These are phyloP conservation scores for Tenualosa ilisha DNA, from an alignment of 2,797 vertebrate genomes.

Conservation along the genomic window DNA sequence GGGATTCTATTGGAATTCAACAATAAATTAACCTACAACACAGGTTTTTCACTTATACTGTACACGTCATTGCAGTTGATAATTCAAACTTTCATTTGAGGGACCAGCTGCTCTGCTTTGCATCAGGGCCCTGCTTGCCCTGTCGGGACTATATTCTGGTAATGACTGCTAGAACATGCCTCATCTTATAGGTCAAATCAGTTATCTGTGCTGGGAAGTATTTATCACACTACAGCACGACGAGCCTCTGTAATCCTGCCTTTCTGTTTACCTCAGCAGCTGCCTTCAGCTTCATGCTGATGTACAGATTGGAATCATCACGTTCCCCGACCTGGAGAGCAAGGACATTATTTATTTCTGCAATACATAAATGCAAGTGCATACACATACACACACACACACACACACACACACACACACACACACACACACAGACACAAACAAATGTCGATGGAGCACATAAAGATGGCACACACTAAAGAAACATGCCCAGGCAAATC, in stretches of 20 bases:
- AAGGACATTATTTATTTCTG: not conserved
- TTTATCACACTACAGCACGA: not conserved
- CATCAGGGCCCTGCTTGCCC: no score
- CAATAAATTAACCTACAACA: not conserved
- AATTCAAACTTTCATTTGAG: no score
- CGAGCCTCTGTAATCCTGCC: not conserved
- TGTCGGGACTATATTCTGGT: no score
- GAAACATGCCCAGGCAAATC: not conserved
- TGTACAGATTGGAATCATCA: constrained; percentile 97
- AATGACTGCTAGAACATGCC: no score
- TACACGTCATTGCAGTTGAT: no score
- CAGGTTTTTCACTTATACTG: no score
- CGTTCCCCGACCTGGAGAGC: constrained; percentile 88
- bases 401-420: no score
- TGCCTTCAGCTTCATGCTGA: constrained; percentile 96
- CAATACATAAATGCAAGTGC: not conserved
- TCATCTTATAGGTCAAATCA: not conserved
- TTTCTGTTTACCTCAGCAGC: constrained; percentile 85
- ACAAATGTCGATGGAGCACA: not conserved
- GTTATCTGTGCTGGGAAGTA: not conserved
- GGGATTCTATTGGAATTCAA: no score
- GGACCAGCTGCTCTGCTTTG: no score
- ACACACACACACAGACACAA: not conserved
- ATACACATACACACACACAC: no score
- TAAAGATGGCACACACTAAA: not conserved